phyloP scores from a whole-genome alignment of 2,113 vertebrate species.

The Pica pica region DNA sequence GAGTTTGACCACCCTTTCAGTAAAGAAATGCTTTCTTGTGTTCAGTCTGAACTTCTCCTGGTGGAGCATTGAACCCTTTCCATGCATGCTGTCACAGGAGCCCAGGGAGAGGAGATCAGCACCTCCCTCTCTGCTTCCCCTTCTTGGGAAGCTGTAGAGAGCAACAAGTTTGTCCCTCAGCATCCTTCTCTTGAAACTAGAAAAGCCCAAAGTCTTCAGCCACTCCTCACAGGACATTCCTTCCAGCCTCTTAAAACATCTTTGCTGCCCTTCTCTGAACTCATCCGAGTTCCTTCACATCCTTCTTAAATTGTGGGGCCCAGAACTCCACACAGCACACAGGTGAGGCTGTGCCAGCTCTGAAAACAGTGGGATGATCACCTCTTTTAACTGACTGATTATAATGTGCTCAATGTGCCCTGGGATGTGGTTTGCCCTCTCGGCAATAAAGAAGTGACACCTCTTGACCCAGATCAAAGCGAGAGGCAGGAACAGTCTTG shows the following conservation, averaged over 20 bases:
- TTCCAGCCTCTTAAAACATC: not conserved
- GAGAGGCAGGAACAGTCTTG: not conserved
- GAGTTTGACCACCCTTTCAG: not conserved
- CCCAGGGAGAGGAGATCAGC: not conserved
- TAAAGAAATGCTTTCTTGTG: not conserved
- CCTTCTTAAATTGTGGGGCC: not conserved
- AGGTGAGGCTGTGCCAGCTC: not conserved
- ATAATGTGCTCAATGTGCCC: no score
- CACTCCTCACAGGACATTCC: not conserved
- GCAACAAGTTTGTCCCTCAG: not conserved
- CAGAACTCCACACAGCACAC: not conserved
- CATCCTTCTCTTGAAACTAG: not conserved
- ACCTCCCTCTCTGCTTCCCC: not conserved
- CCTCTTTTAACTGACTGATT: not conserved
- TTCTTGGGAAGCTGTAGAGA: not conserved
- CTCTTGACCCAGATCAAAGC: not conserved
- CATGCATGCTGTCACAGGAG: rapidly evolving
- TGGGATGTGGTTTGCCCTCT: not conserved
- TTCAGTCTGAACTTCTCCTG: not conserved
- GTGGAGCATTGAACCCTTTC: not conserved
- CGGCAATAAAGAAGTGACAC: not conserved
- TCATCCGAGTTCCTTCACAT: not conserved
- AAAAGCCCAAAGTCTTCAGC: not conserved
- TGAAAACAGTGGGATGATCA: not conserved
- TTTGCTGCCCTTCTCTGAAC: not conserved